Evolutionary conservation across 2,888 invertebrate species (phyloP).

Genomic region (Tineola bisselliella): DNA sequence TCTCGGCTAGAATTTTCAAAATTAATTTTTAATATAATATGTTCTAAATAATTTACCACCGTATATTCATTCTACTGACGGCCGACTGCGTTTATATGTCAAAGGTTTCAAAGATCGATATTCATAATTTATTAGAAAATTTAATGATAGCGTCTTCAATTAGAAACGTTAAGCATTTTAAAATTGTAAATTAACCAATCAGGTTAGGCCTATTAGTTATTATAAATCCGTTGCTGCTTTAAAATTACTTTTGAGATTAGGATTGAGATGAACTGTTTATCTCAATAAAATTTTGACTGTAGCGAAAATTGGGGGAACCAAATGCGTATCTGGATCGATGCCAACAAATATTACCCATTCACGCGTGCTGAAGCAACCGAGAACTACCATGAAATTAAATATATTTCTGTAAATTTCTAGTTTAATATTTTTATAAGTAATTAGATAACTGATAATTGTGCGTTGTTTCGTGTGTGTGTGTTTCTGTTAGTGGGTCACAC

Average conservation of each 20-base stretch:
- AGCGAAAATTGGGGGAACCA: conserved; percentile 7
- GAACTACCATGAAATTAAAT: conserved; percentile 48
- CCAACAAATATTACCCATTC: conserved; percentile 8
- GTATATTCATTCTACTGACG: no score
- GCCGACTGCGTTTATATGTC: no score
- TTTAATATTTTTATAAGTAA: conserved; percentile 31
- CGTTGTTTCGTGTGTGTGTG: conserved; percentile 9
- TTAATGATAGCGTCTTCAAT: no score
- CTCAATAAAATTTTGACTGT: neutral
- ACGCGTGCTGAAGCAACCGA: neutral
- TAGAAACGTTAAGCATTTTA: no score
- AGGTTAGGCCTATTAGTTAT: no score
- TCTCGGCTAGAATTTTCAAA: no score
- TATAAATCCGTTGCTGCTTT: no score
- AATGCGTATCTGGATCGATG: conserved; percentile 2
- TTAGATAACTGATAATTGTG: conserved; percentile 14
- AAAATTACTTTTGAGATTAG: neutral
- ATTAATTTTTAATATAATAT: no score
- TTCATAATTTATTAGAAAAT: no score
- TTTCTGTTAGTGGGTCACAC: conserved; percentile 46
- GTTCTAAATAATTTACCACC: no score
- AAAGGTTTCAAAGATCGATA: no score
- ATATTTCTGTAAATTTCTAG: conserved; percentile 55
- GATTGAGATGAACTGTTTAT: neutral
- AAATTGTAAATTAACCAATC: no score